Percentiles rank a stretch among this genome's conserved stretches.
Conservation (phyloP, 2,888 invertebrate genomes). For the Caenorhabditis virilis region DNA sequence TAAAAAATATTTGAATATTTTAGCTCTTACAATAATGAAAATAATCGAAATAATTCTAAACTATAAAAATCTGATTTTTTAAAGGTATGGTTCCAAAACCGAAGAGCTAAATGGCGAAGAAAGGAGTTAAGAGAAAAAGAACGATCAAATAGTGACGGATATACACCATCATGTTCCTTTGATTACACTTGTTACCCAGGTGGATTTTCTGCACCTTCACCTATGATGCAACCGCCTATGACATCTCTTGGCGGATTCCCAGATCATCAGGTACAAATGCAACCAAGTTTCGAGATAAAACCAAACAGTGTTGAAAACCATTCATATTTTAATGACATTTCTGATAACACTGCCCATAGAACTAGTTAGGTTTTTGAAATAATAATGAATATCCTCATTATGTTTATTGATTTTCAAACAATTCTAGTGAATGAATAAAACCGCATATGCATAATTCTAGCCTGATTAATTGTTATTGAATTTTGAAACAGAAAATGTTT, state of each 20-base stretch:
- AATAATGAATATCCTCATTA: too few species aligned
- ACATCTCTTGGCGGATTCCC: neutral
- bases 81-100: conserved; percentile 63
- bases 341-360: too few species aligned
- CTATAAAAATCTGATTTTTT: conserved; percentile 8
- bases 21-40: neutral
- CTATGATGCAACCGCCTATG: neutral
- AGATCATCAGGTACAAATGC: neutral
- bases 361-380: too few species aligned
- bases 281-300: too few species aligned
- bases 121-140: conserved; percentile 47
- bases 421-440: too few species aligned
- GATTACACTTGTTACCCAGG: conserved; percentile 11
- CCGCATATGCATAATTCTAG: too few species aligned
- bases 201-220: neutral
- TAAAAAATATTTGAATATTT: neutral
- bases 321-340: too few species aligned
- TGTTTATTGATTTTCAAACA: too few species aligned
- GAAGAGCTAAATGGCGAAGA: conserved; percentile 53
- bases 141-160: conserved; percentile 1
- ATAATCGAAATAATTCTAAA: neutral
- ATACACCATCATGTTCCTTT: conserved; percentile 8
- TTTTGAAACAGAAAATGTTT: too few species aligned
- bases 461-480: too few species aligned
- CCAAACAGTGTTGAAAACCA: too few species aligned